Evolutionary conservation across 2,113 vertebrate genomes (phyloP).

Genomic region (Tragelaphus strepsiceros): DNA sequence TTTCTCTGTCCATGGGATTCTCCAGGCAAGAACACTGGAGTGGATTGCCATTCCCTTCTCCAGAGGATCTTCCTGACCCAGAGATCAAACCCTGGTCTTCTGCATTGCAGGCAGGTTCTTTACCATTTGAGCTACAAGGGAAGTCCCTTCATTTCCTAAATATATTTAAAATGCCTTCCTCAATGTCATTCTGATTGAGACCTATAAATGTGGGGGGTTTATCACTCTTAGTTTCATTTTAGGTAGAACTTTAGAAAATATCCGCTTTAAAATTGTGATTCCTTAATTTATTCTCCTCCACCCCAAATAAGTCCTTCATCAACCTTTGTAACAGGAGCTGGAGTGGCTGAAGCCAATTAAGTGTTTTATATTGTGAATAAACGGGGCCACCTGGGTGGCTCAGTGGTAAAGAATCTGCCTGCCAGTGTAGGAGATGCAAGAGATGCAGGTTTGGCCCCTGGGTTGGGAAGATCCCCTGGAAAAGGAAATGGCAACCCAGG

Average conservation of each 20-base stretch:
- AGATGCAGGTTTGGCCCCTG: background rate
- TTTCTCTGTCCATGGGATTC: background rate
- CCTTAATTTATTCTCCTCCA: conserved; percentile 12
- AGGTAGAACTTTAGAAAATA: conserved; percentile 26
- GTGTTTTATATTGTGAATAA: conserved; percentile 20
- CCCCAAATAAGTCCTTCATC: conserved; percentile 47
- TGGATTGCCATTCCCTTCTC: background rate
- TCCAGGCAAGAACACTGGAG: background rate
- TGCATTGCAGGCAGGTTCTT: background rate
- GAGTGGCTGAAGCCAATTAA: conserved; percentile 30
- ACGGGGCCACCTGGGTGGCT: rapidly evolving
- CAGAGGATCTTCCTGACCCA: background rate
- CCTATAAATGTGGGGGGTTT: background rate
- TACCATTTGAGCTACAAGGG: background rate
- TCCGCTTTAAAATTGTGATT: background rate
- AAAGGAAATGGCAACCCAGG: background rate
- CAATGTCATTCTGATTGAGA: conserved; percentile 25
- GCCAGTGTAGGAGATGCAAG: rapidly evolving
- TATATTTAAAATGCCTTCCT: conserved; percentile 51
- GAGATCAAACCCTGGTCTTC: background rate
- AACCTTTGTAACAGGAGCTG: conserved; percentile 17
- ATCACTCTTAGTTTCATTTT: background rate
- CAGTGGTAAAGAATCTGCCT: background rate
- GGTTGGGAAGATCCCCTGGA: background rate
- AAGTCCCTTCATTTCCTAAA: conserved; percentile 52